phyloP scores from a whole-genome alignment of 2,888 invertebrate genomes.

The Xestia sexstrigata region DNA sequence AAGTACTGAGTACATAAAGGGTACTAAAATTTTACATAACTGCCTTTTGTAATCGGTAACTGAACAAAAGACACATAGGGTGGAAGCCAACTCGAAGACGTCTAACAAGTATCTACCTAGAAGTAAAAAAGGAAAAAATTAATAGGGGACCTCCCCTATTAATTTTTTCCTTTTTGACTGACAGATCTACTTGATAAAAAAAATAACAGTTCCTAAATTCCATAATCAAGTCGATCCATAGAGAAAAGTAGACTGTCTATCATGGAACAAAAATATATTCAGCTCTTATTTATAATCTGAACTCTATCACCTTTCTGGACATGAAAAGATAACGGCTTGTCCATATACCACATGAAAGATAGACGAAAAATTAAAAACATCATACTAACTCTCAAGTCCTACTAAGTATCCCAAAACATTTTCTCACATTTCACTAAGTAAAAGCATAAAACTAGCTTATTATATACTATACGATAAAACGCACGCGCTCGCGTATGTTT shows the following conservation, averaged over 20 bases:
- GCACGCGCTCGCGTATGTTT: constrained; percentile 68
- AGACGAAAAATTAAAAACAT: background rate
- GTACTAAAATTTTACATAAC: constrained; percentile 29
- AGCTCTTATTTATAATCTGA: no score
- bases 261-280: no score
- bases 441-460: constrained; percentile 57
- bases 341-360: background rate
- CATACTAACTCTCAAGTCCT: background rate
- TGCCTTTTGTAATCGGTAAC: background rate
- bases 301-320: background rate
- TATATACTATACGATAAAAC: constrained; percentile 74
- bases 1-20: constrained; percentile 19
- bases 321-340: background rate
- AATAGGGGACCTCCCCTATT: background rate
- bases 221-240: no score
- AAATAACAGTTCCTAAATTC: background rate
- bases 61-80: background rate
- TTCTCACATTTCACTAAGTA: constrained; percentile 23
- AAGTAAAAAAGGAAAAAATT: background rate
- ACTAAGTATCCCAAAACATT: constrained; percentile 12
- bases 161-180: no score
- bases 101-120: background rate
- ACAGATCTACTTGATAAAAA: background rate
- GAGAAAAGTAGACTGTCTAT: no score
- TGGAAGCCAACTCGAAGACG: background rate